A percentile compares a stretch with the other conserved stretches of the same genome.
Conservation (phyloP, 1,140 invertebrate species). For the Andricus grossulariae region DNA sequence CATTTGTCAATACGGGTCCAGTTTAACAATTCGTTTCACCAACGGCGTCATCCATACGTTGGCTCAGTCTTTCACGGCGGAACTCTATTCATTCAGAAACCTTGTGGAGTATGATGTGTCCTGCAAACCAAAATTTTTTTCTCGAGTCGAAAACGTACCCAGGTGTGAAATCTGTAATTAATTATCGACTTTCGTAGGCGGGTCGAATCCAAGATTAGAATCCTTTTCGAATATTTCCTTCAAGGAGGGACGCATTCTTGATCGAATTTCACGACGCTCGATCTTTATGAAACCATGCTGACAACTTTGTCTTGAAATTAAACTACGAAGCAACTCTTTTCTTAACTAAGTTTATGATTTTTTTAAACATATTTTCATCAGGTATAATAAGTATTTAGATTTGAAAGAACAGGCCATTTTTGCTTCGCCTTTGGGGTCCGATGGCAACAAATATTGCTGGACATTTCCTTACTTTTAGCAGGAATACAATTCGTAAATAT, state of each 20-base stretch:
- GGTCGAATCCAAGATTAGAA: conserved; percentile 47
- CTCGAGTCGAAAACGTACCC: conserved; percentile 39
- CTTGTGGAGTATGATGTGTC: conserved; percentile 40
- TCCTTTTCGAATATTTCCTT: conserved; percentile 35
- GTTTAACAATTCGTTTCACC: conserved; percentile 69
- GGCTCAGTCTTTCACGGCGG: conserved; percentile 41
- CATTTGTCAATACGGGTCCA: conserved; percentile 72
- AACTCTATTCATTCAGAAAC: conserved; percentile 45
- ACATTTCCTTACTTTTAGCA: too few species aligned
- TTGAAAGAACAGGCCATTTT: too few species aligned
- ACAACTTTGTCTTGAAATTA: too few species aligned
- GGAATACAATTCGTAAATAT: too few species aligned
- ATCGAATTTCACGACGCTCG: conserved; percentile 1
- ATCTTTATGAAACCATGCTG: not conserved
- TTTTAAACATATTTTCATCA: too few species aligned
- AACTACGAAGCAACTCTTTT: too few species aligned
- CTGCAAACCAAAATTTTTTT: conserved; percentile 36
- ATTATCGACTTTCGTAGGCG: conserved; percentile 53
- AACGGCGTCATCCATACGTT: conserved; percentile 46
- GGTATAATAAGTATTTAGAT: too few species aligned
- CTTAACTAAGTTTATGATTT: too few species aligned
- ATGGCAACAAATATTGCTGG: too few species aligned
- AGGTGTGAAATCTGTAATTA: conserved; percentile 69
- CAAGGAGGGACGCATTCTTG: not conserved
- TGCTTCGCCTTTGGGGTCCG: too few species aligned